Evolutionary conservation across 2,113 vertebrate species (phyloP).

Genomic region (Cephalopholis sonnerati): DNA sequence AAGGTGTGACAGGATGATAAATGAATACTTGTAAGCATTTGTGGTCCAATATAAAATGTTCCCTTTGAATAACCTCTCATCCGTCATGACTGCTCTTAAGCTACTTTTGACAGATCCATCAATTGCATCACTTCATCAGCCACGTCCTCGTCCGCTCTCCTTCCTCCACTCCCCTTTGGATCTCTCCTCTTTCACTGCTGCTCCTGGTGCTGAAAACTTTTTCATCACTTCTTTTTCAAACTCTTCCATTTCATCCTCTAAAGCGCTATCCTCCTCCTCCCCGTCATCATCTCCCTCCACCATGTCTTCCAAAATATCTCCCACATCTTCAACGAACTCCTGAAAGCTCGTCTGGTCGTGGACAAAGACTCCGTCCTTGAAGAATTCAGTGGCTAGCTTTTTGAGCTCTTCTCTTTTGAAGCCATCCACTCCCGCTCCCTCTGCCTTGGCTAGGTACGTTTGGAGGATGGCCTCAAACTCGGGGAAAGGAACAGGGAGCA

Average conservation of each 20-base stretch:
- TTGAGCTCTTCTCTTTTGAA: constrained; percentile 74
- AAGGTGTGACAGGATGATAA: constrained; percentile 32
- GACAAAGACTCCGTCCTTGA: constrained; percentile 85
- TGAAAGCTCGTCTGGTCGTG: constrained; percentile 89
- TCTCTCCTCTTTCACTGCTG: constrained; percentile 40
- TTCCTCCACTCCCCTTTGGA: constrained; percentile 62
- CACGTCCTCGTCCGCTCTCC: constrained; percentile 65
- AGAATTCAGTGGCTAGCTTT: constrained; percentile 79
- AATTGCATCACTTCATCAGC: constrained; percentile 53
- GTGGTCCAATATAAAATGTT: constrained; percentile 59
- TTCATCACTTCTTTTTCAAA: constrained; percentile 86
- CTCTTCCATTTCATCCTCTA: constrained; percentile 87
- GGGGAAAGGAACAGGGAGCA: constrained; percentile 81
- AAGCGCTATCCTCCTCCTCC: constrained; percentile 22
- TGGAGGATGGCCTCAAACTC: constrained; percentile 87
- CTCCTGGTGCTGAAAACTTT: constrained; percentile 68
- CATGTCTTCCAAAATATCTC: constrained; percentile 92
- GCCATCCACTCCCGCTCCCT: constrained; percentile 58
- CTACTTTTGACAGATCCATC: constrained; percentile 32
- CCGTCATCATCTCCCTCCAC: constrained; percentile 75
- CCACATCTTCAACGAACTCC: constrained; percentile 90
- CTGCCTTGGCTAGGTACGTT: constrained; percentile 82
- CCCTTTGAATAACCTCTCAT: constrained; percentile 59
- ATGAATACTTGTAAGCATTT: constrained; percentile 37
- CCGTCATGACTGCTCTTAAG: constrained; percentile 1